Base-by-base conservation (phyloP, 1,140 invertebrate genomes). In the Heliconius melpomene region DNA sequence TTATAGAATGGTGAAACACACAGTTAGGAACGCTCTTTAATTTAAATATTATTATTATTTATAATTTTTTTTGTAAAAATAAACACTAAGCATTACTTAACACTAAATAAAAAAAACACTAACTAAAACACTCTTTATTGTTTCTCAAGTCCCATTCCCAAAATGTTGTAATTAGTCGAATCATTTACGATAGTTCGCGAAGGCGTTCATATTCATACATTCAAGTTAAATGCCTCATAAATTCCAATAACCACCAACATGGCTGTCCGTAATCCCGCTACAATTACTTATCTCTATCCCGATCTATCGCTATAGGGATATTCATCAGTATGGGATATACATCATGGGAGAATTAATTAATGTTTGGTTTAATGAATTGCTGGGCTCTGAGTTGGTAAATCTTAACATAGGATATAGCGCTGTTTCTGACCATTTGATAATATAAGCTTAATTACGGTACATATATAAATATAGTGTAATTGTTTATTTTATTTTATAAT, bases 181-280 rank as follows among this genome's bases (percentile, higher is more conserved):
- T 57, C 54, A n/a, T 5, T 7, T 18, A 18, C n/a, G 1, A 11
- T n/a, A 23, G 9, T 60, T 60, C 23, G 60, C 60, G 60, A 66
- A 7, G 23, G 60, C 26, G n/a, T 16, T 26, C 60, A 66, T 29
- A 66, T 66, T 66, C 60, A 29, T 66, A 66, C 54, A 60, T 60
- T 60, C 54, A 60, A 60, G 54, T 60, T 60, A 23, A 60, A 60
- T 60, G 54, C n/a, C 20, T 60, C 54, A 60, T 23, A 60, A 60
- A 60, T 60, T n/a, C 54, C 54, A 60, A 60, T 60, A 60, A 60
- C 60, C 60, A 26, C 60, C 60, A 3, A 66, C 26, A 66, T 26
- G 54, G 40, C 54, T 60, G 3, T 60, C 54, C 26, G 60, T 66
- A 66, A 66, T 16, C 60, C 60, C 11, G 60, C 26, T 66, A 66